Evolutionary conservation across 1,140 invertebrate species (phyloP).

Genomic region (Laodelphax striatellus): DNA sequence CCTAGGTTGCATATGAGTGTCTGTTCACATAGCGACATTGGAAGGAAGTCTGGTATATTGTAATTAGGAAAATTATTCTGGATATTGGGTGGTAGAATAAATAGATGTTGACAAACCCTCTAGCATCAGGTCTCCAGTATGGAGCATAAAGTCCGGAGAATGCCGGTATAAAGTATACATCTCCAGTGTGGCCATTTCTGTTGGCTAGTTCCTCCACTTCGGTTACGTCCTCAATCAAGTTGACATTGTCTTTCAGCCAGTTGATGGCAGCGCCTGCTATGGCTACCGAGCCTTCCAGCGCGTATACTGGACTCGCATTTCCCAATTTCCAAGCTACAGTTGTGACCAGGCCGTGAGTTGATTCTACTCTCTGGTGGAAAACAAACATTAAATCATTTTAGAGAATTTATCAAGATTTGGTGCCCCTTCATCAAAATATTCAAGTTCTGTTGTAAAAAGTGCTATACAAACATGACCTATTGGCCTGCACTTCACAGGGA

Average conservation of each 20-base stretch:
- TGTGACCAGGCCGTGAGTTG: slow-evolving; percentile 79
- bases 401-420: no score
- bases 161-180: slow-evolving; percentile 88
- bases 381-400: no score
- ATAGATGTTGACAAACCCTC: slow-evolving; percentile 45
- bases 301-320: slow-evolving; percentile 66
- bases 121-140: slow-evolving; percentile 84
- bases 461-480: no score
- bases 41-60: no score
- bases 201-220: slow-evolving; percentile 50
- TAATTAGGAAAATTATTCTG: no score
- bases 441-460: no score
- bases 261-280: slow-evolving; percentile 68
- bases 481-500: no score
- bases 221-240: slow-evolving; percentile 38
- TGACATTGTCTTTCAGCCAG: slow-evolving; percentile 52
- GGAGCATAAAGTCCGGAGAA: slow-evolving; percentile 92
- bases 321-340: slow-evolving; percentile 90
- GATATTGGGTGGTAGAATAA: no score
- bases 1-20: no score
- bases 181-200: slow-evolving; percentile 49
- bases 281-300: slow-evolving; percentile 86
- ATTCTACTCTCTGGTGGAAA: slow-evolving; percentile 51
- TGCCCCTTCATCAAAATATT: no score
- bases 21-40: no score